Conservation (phyloP, 2,797 vertebrate species). For the Staurois parvus region DNA sequence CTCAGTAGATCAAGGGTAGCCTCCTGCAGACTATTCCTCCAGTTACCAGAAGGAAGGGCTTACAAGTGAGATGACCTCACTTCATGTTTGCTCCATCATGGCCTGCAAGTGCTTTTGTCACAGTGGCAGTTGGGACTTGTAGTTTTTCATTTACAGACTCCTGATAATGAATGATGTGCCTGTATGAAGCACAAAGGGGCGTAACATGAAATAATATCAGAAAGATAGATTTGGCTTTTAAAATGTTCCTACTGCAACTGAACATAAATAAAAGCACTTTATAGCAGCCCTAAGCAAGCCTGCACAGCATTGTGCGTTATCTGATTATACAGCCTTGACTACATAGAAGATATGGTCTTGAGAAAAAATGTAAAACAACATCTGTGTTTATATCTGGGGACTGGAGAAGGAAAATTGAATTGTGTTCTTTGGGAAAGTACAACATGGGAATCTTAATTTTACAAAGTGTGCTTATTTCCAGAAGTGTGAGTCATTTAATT, state of each 20-base stretch:
- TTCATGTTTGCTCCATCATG: too few relatives aligned
- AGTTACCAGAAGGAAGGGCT: too few relatives aligned
- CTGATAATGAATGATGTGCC: too few relatives aligned
- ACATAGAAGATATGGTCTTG: conserved; percentile 23
- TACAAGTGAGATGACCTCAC: too few relatives aligned
- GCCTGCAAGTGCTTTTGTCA: too few relatives aligned
- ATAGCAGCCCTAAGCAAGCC: background rate
- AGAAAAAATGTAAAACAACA: conserved; percentile 1
- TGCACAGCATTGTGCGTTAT: background rate
- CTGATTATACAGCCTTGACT: conserved; percentile 35
- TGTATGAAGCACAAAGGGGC: too few relatives aligned
- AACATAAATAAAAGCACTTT: conserved; percentile 24
- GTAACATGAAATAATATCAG: too few relatives aligned
- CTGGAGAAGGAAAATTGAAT: conserved; percentile 35
- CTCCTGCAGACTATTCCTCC: too few relatives aligned
- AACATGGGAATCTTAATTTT: conserved; percentile 54
- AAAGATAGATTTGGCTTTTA: background rate
- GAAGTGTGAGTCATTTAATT: conserved; percentile 70
- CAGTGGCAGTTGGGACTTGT: too few relatives aligned
- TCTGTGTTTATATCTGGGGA: conserved; percentile 47
- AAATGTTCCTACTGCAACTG: conserved; percentile 9
- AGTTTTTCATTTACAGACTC: too few relatives aligned
- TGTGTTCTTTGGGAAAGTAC: conserved; percentile 40
- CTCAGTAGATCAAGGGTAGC: too few relatives aligned
- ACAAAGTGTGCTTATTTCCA: conserved; percentile 61